Base-by-base conservation (phyloP, 2,888 invertebrate genomes). In the Dolichopus griseipennis region DNA sequence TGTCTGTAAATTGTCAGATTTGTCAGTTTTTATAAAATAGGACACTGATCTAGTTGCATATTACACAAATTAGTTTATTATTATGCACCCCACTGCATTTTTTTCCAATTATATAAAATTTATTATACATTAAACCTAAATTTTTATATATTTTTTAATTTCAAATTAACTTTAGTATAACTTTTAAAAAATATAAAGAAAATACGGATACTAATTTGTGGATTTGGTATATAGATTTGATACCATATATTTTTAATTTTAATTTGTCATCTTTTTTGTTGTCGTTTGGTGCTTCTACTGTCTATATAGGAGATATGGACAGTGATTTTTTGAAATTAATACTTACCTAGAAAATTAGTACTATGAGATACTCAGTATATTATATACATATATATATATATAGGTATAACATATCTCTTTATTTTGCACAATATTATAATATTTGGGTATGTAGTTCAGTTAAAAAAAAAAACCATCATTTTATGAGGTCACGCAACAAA, bases 401-500 rank as follows among this genome's bases (percentile, higher is more conserved):
- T 43, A 52, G 15, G 15, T 52, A n/a, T 52, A 52, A 18, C 4
- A 5, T 52, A 15, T 18, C 2, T 52, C 15, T 52, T 12, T 52
- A 52, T 6, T 52, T 52, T 52, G 52, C 52, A 52, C 9, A 52
- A 52, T 52, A 52, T n/a, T 52, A 52, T 52, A 52, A 12, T 18
- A 52, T 52, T 52, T 52, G 15, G 18, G 18, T 12, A 52, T 52
- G 9, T 52, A 52, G 52, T 52, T 52, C 52, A 52, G 15, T 12
- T 18, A 7, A 52, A 12, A 37, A 37, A 37, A 12, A 37, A 37
- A 37, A 7, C 4, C 12, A 37, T 27, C 4, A 37, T 52, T 52
- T 52, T 52, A 52, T 52, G 52, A 52, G 52, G 52, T 52, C 52
- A 52, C 52, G 52, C 52, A 52, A 52, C 18, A 52, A 52, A 52